Base-by-base conservation (phyloP, 2,888 invertebrate genomes). In the Cerceris rybyensis region DNA sequence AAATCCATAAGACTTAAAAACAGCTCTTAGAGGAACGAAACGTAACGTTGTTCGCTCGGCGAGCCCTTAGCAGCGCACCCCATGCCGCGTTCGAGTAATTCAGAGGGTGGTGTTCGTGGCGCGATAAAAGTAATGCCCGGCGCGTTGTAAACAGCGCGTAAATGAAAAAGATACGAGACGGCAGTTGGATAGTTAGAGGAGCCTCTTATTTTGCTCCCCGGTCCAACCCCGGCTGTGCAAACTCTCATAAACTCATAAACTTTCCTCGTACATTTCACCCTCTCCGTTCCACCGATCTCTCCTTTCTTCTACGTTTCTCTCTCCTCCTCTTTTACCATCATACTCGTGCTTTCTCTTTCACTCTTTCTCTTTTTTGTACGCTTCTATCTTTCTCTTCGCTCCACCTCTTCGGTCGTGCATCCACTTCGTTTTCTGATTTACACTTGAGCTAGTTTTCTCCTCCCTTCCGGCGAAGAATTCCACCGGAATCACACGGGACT, bases 81-180 rank as follows among this genome's bases (percentile, higher is more conserved):
- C 43, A 16, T 41, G 66, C 43, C 14, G 28, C 28, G 57, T 73
- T 70, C 59, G 58, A 71, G 75, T 71, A 78, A 84, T 85, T 78
- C 77, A 52, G 68, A 52, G 55, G 69, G 61, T 54, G 58, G 54
- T 8, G 63, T 28, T 63, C 57, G 67, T 28, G 58, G 66, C 68
- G 80, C 75, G 86, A 87, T 87, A 86, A 87, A 87, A 86, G 80
- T 87, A 88, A 83, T 81, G 82, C 77, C 71, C 76, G 75, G 60
- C 80, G 84, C 77, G 88, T 84, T 88, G 88, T 88, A 88, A 88
- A 88, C 88, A 88, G 82, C 83, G 85, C 84, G 85, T 86, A 88
- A 88, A 88, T 88, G 88, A 88, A 88, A 88, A 88, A 88, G 88
- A 86, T 88, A 88, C 81, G 86, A 86, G 85, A 85, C 83, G 83